Base-by-base conservation (phyloP, 2,888 invertebrate species). In the Parelbella ahira region DNA sequence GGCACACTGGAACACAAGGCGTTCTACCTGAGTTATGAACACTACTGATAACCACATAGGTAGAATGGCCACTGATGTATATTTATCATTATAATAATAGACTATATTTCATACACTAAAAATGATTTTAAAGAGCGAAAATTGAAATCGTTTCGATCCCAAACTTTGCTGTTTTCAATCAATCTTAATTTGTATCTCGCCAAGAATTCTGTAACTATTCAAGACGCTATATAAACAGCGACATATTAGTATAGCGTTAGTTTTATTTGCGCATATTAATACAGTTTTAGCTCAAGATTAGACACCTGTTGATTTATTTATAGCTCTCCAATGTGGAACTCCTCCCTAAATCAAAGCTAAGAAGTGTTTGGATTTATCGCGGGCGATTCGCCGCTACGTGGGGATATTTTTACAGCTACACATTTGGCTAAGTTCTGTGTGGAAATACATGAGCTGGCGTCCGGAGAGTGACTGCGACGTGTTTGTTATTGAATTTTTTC, bases 281-380 rank as follows among this genome's bases (percentile, higher is more conserved):
- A 44, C 44, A 30, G 29, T 44, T 48, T 54, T 51, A 48, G 51
- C 37, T 46, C 38, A 44, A 48, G 48, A 46, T 54, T 51, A 50
- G 52, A 51, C 51, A 56, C 56, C 53, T 55, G 56, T 49, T 55
- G 54, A 58, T 53, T 51, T 58, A 59, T 54, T 52, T 55, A 56
- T 58, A 55, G 50, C 41, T 21, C 15, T 19, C 34, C 41, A 45
- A 50, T 48, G 50, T 54, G 49, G 49, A 48, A 47, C 47, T 54
- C 34, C 8, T 28, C 9, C 42, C 41, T 48, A 50, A 50, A 53
- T 50, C 42, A 50, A 39, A 44, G 39, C 37, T 32, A 28, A 44
- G 45, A 48, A 47, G 33, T 25, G 43, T 44, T 47, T 34, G 44
- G 33, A 44, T 44, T 36, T 39, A 44, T 49, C 27, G 38, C 34